These are phyloP conservation scores for Diglossa brunneiventris DNA, from an alignment of 2,113 vertebrate genomes.

Conservation along the genomic window DNA sequence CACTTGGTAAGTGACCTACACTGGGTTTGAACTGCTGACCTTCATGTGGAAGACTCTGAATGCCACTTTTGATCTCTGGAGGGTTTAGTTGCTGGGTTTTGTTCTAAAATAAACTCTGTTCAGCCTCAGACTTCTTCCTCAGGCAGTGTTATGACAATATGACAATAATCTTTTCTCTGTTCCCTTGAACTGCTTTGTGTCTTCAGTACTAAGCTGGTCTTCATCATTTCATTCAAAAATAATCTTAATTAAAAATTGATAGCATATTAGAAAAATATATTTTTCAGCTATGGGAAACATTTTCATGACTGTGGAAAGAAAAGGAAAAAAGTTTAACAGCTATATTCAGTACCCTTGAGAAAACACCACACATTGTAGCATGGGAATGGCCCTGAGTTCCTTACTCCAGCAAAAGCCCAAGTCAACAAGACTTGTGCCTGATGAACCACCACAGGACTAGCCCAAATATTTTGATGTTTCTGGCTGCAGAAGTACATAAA, in stretches of 20 bases:
- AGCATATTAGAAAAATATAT: not conserved
- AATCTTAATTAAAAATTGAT: not conserved
- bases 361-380: not conserved
- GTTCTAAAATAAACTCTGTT: constrained; percentile 18
- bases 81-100: not conserved
- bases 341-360: not conserved
- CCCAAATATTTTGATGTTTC: not conserved
- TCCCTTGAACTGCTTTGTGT: not conserved
- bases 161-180: not conserved
- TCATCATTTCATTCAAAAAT: not conserved
- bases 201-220: not conserved
- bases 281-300: not conserved
- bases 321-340: not conserved
- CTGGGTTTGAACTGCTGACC: constrained; percentile 49
- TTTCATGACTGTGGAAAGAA: not conserved
- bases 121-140: not conserved
- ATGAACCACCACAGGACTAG: not conserved
- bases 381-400: not conserved
- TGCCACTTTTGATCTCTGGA: not conserved
- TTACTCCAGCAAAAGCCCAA: not conserved
- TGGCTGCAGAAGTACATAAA: not conserved
- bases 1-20: not conserved
- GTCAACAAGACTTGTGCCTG: not conserved
- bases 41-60: not conserved
- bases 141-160: not conserved